phyloP scores from a whole-genome alignment of 2,797 vertebrate species.

The Parambassis ranga region DNA sequence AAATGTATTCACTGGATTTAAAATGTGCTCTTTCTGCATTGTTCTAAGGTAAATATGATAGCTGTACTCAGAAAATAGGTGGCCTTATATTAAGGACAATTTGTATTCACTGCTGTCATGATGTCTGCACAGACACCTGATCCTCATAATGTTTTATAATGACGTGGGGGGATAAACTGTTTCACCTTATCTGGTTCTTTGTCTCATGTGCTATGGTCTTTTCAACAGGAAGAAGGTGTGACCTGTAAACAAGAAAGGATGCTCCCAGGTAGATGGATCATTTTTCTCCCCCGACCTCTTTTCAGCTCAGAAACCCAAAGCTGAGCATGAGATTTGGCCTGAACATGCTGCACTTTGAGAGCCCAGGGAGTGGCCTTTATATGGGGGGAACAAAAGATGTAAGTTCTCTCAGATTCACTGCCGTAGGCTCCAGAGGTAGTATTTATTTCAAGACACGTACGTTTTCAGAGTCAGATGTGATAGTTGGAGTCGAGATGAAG shows the following conservation, averaged over 20 bases:
- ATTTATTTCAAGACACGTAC: not conserved
- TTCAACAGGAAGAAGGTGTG: conserved; percentile 1
- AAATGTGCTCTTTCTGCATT: not conserved
- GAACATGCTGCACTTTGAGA: not conserved
- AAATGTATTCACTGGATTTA: too few species aligned
- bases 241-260: conserved; percentile 14
- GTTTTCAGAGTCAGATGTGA: not conserved
- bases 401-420: not conserved
- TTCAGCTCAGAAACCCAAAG: not conserved
- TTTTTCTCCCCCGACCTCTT: not conserved
- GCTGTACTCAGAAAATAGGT: not conserved
- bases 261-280: conserved; percentile 9
- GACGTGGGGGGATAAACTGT: not conserved
- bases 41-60: conserved; percentile 4
- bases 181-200: not conserved
- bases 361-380: conserved; percentile 4
- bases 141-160: not conserved
- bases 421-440: not conserved
- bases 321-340: not conserved
- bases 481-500: conserved; percentile 22
- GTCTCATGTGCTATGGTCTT: not conserved
- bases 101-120: not conserved
- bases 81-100: not conserved
- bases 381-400: conserved; percentile 14
- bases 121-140: not conserved